Percentiles rank a stretch among this genome's conserved stretches.
These are phyloP conservation scores for Amblyjoppa proteus DNA, from an alignment of 2,888 invertebrate genomes.

Conservation along the genomic window DNA sequence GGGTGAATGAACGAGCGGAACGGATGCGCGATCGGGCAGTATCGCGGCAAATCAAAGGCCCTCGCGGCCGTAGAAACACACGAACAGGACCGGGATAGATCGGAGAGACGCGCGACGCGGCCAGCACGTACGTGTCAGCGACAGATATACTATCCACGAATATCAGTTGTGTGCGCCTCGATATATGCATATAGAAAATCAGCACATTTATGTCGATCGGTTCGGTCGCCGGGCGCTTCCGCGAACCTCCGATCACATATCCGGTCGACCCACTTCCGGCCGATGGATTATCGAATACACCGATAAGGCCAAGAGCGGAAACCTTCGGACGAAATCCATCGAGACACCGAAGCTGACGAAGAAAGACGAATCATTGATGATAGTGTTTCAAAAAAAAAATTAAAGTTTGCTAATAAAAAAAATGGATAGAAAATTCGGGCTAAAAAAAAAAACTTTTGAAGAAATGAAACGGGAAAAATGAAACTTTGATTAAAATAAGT, in stretches of 20 bases:
- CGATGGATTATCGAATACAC: constrained; percentile 46
- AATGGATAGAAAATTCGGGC: too few species aligned
- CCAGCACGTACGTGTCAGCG: constrained; percentile 47
- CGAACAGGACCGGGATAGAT: constrained; percentile 4
- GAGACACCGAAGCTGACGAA: neutral
- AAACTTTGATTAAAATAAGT: too few species aligned
- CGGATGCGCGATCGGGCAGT: constrained; percentile 30
- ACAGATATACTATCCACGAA: constrained; percentile 44
- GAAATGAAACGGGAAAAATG: too few species aligned
- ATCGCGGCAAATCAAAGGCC: constrained; percentile 36
- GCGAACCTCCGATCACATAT: constrained; percentile 60
- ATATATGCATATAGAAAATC: constrained; percentile 27
- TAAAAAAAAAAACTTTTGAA: too few species aligned
- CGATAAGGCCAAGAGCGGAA: constrained; percentile 5
- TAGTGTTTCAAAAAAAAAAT: too few species aligned
- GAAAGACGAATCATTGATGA: neutral
- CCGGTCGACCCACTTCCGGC: constrained; percentile 63
- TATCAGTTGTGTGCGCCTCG: constrained; percentile 19
- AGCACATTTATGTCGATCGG: constrained; percentile 45
- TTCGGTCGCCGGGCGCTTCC: constrained; percentile 33
- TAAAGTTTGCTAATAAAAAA: too few species aligned
- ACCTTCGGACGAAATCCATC: constrained; percentile 10
- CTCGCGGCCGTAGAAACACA: constrained; percentile 50
- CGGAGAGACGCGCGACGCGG: constrained; percentile 15
- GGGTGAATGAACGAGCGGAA: constrained; percentile 26